phyloP scores from a whole-genome alignment of 2,797 vertebrate genomes.

The Malacoraja senta region DNA sequence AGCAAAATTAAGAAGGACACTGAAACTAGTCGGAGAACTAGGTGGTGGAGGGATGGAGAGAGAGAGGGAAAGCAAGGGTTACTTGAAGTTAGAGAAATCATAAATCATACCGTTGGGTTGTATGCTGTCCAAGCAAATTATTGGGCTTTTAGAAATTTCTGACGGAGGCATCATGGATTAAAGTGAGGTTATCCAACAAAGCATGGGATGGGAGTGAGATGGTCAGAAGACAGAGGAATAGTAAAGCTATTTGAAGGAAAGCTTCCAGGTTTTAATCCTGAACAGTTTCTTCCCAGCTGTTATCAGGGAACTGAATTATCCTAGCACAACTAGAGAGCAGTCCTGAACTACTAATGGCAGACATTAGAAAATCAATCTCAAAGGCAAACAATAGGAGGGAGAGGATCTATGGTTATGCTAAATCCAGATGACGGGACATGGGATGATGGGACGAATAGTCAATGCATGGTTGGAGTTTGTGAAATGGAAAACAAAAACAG shows the following conservation, averaged over 20 bases:
- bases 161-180: neutral
- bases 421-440: too few species aligned
- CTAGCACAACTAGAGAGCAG: too few species aligned
- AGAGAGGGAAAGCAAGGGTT: too few species aligned
- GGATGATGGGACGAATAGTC: neutral
- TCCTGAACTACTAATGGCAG: neutral
- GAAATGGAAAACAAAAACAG: neutral
- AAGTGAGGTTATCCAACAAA: neutral
- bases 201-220: neutral
- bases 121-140: too few species aligned
- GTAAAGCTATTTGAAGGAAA: neutral
- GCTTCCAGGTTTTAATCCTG: neutral
- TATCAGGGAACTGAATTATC: too few species aligned
- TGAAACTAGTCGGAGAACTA: too few species aligned
- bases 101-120: too few species aligned
- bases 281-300: too few species aligned
- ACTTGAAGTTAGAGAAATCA: too few species aligned
- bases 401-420: neutral
- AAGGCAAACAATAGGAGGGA: neutral
- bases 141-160: neutral
- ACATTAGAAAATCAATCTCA: neutral
- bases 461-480: neutral
- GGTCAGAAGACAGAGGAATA: neutral
- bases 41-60: too few species aligned
- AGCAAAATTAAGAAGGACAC: too few species aligned